Conservation (phyloP, 2,797 vertebrate genomes). For the Pelodytes ibericus region DNA sequence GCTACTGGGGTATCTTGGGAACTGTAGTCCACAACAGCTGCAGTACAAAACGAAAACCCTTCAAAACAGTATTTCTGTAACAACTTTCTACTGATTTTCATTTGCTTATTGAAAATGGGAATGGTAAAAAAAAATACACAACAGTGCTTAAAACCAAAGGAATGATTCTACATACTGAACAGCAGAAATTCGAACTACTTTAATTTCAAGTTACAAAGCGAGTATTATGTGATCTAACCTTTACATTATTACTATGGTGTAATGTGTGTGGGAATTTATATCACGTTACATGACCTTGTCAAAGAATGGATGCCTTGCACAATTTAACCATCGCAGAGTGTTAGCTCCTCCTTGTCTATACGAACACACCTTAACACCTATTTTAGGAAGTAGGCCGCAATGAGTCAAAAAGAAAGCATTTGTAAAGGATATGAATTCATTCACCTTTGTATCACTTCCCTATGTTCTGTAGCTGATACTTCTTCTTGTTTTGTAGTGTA, state of each 20-base stretch:
- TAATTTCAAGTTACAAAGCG: too few relatives aligned
- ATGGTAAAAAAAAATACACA: too few relatives aligned
- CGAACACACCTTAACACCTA: constrained; percentile 7
- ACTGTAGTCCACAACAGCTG: too few relatives aligned
- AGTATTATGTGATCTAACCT: background rate
- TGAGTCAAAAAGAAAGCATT: background rate
- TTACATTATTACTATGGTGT: background rate
- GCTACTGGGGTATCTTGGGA: too few relatives aligned
- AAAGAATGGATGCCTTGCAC: background rate
- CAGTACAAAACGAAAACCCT: too few relatives aligned
- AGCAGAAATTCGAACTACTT: too few relatives aligned
- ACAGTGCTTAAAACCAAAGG: too few relatives aligned
- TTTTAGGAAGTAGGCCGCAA: background rate
- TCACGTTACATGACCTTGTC: background rate
- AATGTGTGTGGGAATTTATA: background rate
- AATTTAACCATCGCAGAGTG: background rate
- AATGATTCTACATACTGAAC: too few relatives aligned
- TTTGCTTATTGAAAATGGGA: too few relatives aligned
- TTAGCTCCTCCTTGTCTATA: constrained; percentile 7
- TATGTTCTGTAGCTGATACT: background rate
- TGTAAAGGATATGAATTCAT: background rate
- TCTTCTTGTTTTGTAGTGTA: background rate
- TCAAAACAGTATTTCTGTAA: too few relatives aligned
- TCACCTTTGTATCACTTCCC: background rate
- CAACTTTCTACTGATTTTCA: too few relatives aligned